A percentile compares a stretch with the other conserved stretches of the same genome.
Evolutionary conservation across 1,140 invertebrate genomes (phyloP).

Genomic region (Drosophila serrata): DNA sequence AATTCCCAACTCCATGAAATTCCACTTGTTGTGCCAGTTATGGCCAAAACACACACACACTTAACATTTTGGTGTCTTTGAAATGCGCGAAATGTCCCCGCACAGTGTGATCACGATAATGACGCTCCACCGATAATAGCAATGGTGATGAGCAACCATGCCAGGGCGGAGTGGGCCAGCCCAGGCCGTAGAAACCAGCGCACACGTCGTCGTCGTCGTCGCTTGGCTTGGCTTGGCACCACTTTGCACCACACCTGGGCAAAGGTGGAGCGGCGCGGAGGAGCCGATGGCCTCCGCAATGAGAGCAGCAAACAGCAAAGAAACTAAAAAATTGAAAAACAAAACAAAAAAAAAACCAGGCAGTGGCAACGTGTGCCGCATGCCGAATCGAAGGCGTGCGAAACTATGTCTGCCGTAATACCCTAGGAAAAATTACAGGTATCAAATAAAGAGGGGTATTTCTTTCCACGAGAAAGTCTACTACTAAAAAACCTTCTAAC

Average conservation of each 20-base stretch:
- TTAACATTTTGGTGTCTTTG: constrained; percentile 58
- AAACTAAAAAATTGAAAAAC: constrained; percentile 5
- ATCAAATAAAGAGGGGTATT: not conserved
- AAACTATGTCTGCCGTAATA: constrained; percentile 61
- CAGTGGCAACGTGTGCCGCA: constrained; percentile 70
- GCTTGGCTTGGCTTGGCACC: constrained; percentile 27
- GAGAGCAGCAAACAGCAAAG: constrained; percentile 62
- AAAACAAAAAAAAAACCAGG: constrained; percentile 1
- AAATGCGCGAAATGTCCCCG: constrained; percentile 72
- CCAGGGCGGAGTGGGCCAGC: constrained; percentile 36
- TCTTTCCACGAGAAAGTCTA: not conserved
- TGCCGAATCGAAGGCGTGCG: constrained; percentile 77
- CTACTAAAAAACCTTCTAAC: not conserved
- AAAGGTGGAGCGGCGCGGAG: constrained; percentile 39
- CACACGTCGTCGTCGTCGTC: constrained; percentile 38
- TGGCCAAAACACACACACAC: constrained; percentile 54
- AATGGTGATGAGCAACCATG: constrained; percentile 28
- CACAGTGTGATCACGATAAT: constrained; percentile 38
- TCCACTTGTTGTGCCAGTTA: constrained; percentile 71
- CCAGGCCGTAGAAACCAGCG: constrained; percentile 35
- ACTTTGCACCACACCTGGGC: constrained; percentile 44
- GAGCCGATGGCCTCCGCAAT: constrained; percentile 59
- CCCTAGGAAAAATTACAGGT: constrained; percentile 28
- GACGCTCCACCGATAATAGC: constrained; percentile 22
- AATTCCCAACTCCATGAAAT: constrained; percentile 35